A percentile compares a stretch with the other conserved stretches of the same genome.
These are phyloP conservation scores for Rhinolophus ferrumequinum DNA, from an alignment of 2,113 vertebrate genomes.

Conservation along the genomic window DNA sequence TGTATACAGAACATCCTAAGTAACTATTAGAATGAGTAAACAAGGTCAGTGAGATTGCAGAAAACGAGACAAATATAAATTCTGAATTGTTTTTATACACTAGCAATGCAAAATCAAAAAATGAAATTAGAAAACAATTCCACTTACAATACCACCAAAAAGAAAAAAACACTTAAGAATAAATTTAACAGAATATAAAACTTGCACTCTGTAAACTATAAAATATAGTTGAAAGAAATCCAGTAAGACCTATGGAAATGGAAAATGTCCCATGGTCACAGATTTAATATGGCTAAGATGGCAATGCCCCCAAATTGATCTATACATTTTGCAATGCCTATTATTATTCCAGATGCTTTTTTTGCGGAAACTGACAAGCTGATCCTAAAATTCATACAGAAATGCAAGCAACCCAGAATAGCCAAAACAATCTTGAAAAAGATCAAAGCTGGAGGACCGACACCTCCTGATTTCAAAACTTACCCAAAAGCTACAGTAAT, in stretches of 20 bases:
- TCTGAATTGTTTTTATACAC: neutral
- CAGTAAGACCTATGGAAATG: neutral
- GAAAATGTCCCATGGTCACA: neutral
- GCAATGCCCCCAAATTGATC: neutral
- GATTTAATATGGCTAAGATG: neutral
- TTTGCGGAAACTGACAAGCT: neutral
- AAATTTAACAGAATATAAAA: slow-evolving; percentile 28
- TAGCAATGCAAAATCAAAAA: neutral
- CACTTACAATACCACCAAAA: neutral
- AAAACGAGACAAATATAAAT: neutral
- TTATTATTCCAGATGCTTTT: neutral
- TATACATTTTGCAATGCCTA: neutral
- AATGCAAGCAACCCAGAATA: neutral
- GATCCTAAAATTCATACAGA: neutral
- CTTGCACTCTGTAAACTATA: neutral
- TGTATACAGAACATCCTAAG: neutral
- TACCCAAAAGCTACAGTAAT: neutral
- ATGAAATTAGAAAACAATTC: neutral
- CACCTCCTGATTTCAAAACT: neutral
- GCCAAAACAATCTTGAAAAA: neutral
- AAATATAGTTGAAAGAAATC: neutral
- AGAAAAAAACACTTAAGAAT: neutral
- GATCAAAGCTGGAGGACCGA: neutral
- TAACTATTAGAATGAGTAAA: neutral
- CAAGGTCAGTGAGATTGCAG: neutral